These are phyloP conservation scores for Protosalanx chinensis DNA, from an alignment of 2,797 vertebrate species.

Conservation along the genomic window DNA sequence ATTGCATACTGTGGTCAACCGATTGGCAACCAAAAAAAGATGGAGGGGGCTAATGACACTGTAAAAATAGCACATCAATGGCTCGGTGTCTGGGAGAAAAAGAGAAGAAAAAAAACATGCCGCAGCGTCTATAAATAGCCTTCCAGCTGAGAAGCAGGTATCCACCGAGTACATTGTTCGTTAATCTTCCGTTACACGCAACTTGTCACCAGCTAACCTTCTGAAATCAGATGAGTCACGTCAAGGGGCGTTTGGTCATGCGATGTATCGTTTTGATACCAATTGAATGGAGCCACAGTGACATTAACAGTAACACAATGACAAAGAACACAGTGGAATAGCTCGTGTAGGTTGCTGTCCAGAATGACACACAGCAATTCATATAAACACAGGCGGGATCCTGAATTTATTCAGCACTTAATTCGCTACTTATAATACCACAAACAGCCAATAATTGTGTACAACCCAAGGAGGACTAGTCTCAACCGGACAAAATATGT, in stretches of 20 bases:
- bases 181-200: conserved; percentile 66
- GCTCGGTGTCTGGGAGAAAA: conserved; percentile 74
- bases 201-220: conserved; percentile 57
- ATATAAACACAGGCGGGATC: not conserved
- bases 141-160: conserved; percentile 68
- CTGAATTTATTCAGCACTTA: not conserved
- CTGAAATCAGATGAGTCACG: conserved; percentile 20
- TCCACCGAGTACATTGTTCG: conserved; percentile 71
- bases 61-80: conserved; percentile 79
- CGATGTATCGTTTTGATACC: not conserved
- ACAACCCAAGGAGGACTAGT: conserved; percentile 39
- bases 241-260: not conserved
- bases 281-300: not conserved
- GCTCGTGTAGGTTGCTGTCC: not conserved
- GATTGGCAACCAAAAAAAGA: conserved; percentile 66
- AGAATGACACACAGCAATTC: not conserved
- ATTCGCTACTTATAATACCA: not conserved
- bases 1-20: conserved; percentile 57
- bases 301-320: too few species aligned
- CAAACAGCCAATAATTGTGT: not conserved
- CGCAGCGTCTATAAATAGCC: conserved; percentile 87
- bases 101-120: conserved; percentile 76
- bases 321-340: too few species aligned
- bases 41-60: conserved; percentile 65
- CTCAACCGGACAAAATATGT: conserved; percentile 33